Percentiles rank a stretch among this genome's conserved stretches.
Conservation (phyloP, 1,140 invertebrate species). For the Atopsyche davidsoni region DNA sequence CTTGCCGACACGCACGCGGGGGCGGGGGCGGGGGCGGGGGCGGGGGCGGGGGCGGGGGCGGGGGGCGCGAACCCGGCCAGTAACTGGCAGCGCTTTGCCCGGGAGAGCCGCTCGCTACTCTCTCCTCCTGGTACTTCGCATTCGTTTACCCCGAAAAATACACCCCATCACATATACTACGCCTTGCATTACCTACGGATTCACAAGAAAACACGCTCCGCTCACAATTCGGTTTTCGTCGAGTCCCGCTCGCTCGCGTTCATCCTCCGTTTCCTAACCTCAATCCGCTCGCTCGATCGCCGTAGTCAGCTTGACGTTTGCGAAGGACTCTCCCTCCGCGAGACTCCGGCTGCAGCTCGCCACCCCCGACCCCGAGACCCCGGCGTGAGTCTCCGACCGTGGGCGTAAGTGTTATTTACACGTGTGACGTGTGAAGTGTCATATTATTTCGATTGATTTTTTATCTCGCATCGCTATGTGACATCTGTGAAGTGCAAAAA, state of each 20-base stretch:
- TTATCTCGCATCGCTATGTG: not conserved
- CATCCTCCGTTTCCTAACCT: conserved; percentile 21
- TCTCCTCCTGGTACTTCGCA: conserved; percentile 4
- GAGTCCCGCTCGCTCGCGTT: too few species aligned
- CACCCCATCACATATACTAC: too few species aligned
- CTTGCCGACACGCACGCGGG: conserved; percentile 8
- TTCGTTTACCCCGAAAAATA: too few species aligned
- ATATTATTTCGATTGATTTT: conserved; percentile 7
- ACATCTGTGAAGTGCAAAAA: too few species aligned
- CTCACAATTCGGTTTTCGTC: too few species aligned
- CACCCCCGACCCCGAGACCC: not conserved
- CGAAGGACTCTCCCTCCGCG: too few species aligned
- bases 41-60: not conserved
- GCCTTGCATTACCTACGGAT: too few species aligned
- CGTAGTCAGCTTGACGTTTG: not conserved
- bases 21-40: not conserved
- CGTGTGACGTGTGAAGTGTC: not conserved
- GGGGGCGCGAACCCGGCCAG: conserved; percentile 4
- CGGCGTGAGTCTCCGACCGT: not conserved
- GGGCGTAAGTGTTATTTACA: not conserved
- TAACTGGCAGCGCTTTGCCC: conserved; percentile 14
- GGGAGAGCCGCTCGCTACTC: conserved; percentile 11
- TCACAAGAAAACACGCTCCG: too few species aligned
- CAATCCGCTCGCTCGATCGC: conserved; percentile 8
- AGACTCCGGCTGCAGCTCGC: not conserved